Evolutionary conservation across 1,140 invertebrate genomes (phyloP).

Genomic region (Dufourea novaeangliae): DNA sequence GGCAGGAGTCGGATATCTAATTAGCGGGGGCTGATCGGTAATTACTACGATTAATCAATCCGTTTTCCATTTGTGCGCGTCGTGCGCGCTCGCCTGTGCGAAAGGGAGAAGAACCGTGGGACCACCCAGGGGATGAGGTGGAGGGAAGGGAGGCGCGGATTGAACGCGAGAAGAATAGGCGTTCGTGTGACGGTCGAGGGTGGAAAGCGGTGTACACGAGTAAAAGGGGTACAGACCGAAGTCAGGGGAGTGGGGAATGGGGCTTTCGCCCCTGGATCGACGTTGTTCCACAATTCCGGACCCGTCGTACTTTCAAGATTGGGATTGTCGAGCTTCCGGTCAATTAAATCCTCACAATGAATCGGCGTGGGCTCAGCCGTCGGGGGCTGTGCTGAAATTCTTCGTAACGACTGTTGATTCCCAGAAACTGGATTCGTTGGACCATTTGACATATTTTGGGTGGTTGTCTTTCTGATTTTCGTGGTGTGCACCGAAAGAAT

Average conservation of each 20-base stretch:
- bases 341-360: conserved; percentile 61
- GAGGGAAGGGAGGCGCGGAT: conserved; percentile 9
- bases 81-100: conserved; percentile 47
- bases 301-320: conserved; percentile 52
- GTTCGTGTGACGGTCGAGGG: conserved; percentile 41
- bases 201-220: background rate
- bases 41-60: conserved; percentile 83
- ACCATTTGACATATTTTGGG: background rate
- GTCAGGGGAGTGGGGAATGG: conserved; percentile 57
- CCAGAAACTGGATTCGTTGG: background rate
- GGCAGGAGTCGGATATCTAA: conserved; percentile 81
- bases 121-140: conserved; percentile 43
- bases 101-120: conserved; percentile 53
- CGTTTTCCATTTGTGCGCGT: conserved; percentile 81
- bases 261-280: conserved; percentile 39
- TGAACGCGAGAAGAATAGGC: conserved; percentile 50
- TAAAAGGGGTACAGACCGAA: conserved; percentile 39
- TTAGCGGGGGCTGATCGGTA: conserved; percentile 82
- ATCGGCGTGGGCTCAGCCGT: background rate
- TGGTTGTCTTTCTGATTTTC: background rate
- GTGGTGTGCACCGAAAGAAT: background rate
- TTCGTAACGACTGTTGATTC: background rate
- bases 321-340: conserved; percentile 60
- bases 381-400: conserved; percentile 16
- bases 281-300: conserved; percentile 55